Evolutionary conservation across 2,113 vertebrate species (phyloP), one percentile per base, ranked within the genome.

Genomic region (Hemichromis elongatus): DNA sequence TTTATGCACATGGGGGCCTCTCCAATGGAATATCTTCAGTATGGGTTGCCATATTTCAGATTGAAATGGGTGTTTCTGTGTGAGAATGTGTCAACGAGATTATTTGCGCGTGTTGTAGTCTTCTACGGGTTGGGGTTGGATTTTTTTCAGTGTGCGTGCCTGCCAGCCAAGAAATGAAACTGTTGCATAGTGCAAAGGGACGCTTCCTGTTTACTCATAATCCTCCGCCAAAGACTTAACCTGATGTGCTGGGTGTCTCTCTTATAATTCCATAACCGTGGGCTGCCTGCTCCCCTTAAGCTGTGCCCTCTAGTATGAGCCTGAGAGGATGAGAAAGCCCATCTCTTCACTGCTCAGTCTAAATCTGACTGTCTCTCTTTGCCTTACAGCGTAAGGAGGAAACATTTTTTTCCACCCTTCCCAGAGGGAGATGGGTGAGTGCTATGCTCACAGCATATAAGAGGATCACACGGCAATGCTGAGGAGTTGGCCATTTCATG

Each of bases 401-500:
- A 57, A 80, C 6, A 1, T 0, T 37, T 90, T 47, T 87, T 91
- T 90, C 82, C 56, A 42, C 66, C 75, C 87, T 54, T 85, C 89
- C 78, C 84, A 78, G 56, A 86, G 89, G 79, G 84, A 92, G 90
- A 87, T 83, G 84, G 88, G 86, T 79, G 86, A 90, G 86, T 85
- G 92, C 92, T 92, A 90, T 82, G 89, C 90, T 93, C 90, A 88
- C 86, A 91, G 91, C 85, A 86, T 82, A 93, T 93, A 90, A 94
- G 92, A 92, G 90, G 91, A 94, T 95, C 94, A 93, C 85, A 89
- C 79, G 53, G 88, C 54, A 82, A 89, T 89, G 91, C 90, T 84
- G 93, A 95, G 94, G 84, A 94, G 91, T 90, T 93, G 90, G 88
- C 89, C 91, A 92, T 93, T 94, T 92, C 80, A 91, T 93, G 92